A percentile compares a stretch with the other conserved stretches of the same genome.
These are phyloP conservation scores for Troides oblongomaculatus DNA, from an alignment of 2,888 invertebrate species.

Conservation along the genomic window DNA sequence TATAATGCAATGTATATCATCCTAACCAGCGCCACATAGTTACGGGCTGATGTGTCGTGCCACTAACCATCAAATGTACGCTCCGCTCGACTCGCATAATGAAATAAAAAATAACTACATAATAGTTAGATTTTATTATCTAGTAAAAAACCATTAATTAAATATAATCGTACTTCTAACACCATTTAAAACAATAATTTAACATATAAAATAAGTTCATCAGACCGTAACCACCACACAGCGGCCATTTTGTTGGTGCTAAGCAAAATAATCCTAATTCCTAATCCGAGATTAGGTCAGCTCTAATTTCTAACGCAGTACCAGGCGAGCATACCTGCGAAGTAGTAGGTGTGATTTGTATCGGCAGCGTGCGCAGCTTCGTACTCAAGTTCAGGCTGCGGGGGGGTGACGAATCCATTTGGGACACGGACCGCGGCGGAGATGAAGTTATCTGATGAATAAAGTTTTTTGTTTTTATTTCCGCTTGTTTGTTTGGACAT, in stretches of 20 bases:
- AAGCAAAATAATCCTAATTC: constrained; percentile 27
- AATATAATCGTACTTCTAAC: too few relatives aligned
- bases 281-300: constrained; percentile 43
- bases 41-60: too few relatives aligned
- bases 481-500: neutral
- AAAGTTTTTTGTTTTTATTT: neutral
- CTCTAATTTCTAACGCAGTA: constrained; percentile 66
- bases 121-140: too few relatives aligned
- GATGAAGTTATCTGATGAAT: constrained; percentile 60
- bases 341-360: constrained; percentile 71
- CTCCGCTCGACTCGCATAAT: too few relatives aligned
- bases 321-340: constrained; percentile 73
- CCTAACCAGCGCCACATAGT: too few relatives aligned
- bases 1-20: too few relatives aligned
- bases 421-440: constrained; percentile 53
- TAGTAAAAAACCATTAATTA: too few relatives aligned
- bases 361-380: constrained; percentile 68
- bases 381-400: constrained; percentile 69
- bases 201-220: too few relatives aligned
- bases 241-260: constrained; percentile 21
- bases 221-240: neutral
- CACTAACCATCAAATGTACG: too few relatives aligned
- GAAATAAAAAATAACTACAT: too few relatives aligned
- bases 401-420: constrained; percentile 57
- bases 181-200: too few relatives aligned